A percentile compares a stretch with the other conserved stretches of the same genome.
These are phyloP conservation scores for Daktulosphaira vitifoliae DNA, from an alignment of 1,140 invertebrate species.

Conservation along the genomic window DNA sequence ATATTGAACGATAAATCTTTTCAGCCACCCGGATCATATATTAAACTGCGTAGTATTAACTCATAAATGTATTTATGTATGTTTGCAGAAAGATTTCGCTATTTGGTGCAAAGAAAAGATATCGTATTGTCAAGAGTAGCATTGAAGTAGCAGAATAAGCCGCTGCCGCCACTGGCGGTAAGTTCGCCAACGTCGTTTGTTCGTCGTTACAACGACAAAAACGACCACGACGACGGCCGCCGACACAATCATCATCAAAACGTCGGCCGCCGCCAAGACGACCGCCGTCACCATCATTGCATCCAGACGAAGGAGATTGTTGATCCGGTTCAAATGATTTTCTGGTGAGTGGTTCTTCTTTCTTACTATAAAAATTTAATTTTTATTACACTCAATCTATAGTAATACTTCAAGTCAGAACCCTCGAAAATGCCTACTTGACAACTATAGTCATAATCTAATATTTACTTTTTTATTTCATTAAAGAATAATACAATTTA, in stretches of 20 bases:
- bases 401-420: too few relatives aligned
- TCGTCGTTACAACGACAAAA: constrained; percentile 21
- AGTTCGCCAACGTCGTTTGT: constrained; percentile 9
- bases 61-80: too few relatives aligned
- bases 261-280: constrained; percentile 11
- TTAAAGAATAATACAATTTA: too few relatives aligned
- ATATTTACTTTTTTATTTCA: too few relatives aligned
- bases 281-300: neutral
- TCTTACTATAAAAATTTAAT: too few relatives aligned
- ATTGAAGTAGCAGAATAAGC: constrained; percentile 11
- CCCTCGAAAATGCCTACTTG: too few relatives aligned
- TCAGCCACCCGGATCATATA: too few relatives aligned
- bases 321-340: constrained; percentile 9
- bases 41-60: too few relatives aligned
- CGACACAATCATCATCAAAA: neutral
- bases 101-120: neutral
- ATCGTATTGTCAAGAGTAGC: too few relatives aligned
- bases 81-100: constrained; percentile 6
- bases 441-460: too few relatives aligned
- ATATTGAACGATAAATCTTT: too few relatives aligned
- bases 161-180: constrained; percentile 26
- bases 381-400: too few relatives aligned
- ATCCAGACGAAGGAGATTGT: neutral
- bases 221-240: constrained; percentile 26
- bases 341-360: constrained; percentile 20